Base-by-base conservation (phyloP, 2,888 invertebrate genomes). In the Limnephilus rhombicus region DNA sequence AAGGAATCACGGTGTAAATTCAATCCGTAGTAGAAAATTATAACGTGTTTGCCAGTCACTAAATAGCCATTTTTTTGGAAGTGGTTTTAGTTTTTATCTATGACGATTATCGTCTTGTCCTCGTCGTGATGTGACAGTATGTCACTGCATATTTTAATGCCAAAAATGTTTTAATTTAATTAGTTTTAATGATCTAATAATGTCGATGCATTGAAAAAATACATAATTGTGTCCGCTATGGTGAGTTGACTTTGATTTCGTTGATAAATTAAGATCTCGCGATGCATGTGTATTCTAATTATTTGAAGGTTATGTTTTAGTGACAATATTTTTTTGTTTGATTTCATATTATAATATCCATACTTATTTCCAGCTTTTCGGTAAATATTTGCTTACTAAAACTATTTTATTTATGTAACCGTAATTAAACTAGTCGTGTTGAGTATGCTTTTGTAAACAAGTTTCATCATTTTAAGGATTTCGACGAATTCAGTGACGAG, bases 401-500 rank as follows among this genome's bases (percentile, higher is more conserved):
- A 68, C 5, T 53, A 68, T 68, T 68, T 68, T 18, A 68, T 68
- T 68, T 24, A 68, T 18, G 68, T 68, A 24, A 24, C 68, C 24
- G 5, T 41, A 41, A 9, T 41, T 37, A 3, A 37, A 37, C 41
- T 41, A 68, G 18, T 68, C 68, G 24, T 24, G 68, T 68, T 68
- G 68, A 24, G 18, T 18, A 24, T 68, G 18, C 31, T 82, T 82
- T 82, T 82, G 3, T 82, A 82, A 31, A 82, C 82, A 82, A 82
- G 31, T 82, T 82, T 82, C 68, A n/a, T 9, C 45, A 45, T 49
- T 94, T 95, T 96, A 94, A 96, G 96, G 96, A 96, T 95, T 95
- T 95, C 95, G 95, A 95, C 29, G 92, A 91, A 24, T 82, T 82
- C n/a, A 92, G 90, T 37, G 93, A 93, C n/a, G 96, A 96, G 94